Conservation (phyloP, 2,888 invertebrate genomes). For the Podabrus alpinus region DNA sequence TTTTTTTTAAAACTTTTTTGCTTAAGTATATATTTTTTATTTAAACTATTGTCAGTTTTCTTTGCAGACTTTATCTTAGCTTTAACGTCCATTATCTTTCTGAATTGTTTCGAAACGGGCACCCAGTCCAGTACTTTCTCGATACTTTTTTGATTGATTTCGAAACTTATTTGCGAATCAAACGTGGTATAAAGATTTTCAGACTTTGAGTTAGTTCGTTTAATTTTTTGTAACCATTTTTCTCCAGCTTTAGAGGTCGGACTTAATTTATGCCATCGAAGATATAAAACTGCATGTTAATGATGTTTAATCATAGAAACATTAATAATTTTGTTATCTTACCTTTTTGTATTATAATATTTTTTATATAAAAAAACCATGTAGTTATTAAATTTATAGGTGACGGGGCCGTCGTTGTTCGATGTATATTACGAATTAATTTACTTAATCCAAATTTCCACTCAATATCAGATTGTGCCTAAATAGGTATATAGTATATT, state of each 20-base stretch:
- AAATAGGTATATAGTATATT: slow-evolving; percentile 44
- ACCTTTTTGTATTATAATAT: slow-evolving; percentile 68
- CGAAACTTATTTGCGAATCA: background rate
- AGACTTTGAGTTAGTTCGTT: background rate
- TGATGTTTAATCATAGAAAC: background rate
- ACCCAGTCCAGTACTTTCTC: background rate
- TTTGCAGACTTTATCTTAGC: background rate
- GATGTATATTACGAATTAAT: slow-evolving; percentile 97
- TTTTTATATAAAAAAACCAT: slow-evolving; percentile 85
- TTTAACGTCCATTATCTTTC: background rate
- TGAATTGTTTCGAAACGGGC: background rate
- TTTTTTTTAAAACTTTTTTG: background rate
- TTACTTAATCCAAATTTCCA: slow-evolving; percentile 99
- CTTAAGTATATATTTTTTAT: background rate
- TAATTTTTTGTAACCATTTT: background rate
- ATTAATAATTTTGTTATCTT: slow-evolving; percentile 24
- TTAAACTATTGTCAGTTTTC: background rate
- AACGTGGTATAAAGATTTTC: background rate
- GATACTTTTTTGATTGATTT: background rate
- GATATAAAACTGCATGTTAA: background rate
- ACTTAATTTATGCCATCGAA: background rate
- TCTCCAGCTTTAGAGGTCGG: background rate
- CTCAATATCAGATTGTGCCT: slow-evolving; percentile 99
- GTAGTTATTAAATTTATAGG: slow-evolving; percentile 96
- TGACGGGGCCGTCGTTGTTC: slow-evolving; percentile 96